A percentile compares a stretch with the other conserved stretches of the same genome.
These are phyloP conservation scores for Ctenosaura bakeri DNA, from an alignment of 2,797 vertebrate genomes.

Conservation along the genomic window DNA sequence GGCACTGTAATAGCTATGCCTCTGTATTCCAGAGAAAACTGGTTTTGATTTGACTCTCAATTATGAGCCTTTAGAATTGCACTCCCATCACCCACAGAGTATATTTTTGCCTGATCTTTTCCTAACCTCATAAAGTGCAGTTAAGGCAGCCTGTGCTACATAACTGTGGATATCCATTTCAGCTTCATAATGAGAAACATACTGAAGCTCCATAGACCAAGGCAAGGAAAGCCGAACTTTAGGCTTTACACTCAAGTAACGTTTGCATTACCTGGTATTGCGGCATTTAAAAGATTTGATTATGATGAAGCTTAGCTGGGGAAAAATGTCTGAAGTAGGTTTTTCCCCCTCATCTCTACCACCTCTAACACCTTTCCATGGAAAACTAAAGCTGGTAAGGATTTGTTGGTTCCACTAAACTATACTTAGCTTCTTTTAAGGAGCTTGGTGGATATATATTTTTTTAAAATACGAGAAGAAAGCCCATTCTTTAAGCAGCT, in stretches of 20 bases:
- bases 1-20: constrained; percentile 28
- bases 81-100: constrained; percentile 47
- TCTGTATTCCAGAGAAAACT: constrained; percentile 47
- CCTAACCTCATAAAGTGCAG: constrained; percentile 48
- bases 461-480: not conserved
- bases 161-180: constrained; percentile 43
- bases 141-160: constrained; percentile 40
- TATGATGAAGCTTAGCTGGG: not conserved
- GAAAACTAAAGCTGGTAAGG: constrained; percentile 20
- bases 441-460: not conserved
- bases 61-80: constrained; percentile 46
- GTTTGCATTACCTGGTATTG: constrained; percentile 38
- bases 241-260: constrained; percentile 17
- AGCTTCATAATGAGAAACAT: constrained; percentile 47
- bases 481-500: not conserved
- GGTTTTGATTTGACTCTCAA: constrained; percentile 50
- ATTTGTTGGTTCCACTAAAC: constrained; percentile 25
- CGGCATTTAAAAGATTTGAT: constrained; percentile 39
- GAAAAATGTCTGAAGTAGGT: not conserved
- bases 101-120: constrained; percentile 51
- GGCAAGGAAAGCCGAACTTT: not conserved
- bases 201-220: constrained; percentile 21
- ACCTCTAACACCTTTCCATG: not conserved
- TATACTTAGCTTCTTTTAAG: constrained; percentile 3
- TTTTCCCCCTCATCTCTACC: not conserved